Evolutionary conservation across 1,140 invertebrate species (phyloP).

Genomic region (Micrasema minimum): DNA sequence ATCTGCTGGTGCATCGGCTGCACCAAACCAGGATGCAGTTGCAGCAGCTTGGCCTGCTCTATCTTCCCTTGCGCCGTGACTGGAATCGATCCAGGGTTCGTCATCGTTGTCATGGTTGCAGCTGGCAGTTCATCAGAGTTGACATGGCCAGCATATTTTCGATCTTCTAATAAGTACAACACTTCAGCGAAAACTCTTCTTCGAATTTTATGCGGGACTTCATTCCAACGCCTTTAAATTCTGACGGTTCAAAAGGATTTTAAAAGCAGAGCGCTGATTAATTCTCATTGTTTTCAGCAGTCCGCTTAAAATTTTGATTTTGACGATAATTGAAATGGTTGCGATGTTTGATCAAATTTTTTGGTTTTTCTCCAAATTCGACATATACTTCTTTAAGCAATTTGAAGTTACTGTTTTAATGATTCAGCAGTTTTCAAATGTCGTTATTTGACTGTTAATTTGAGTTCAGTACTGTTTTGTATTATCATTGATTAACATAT

Average conservation of each 20-base stretch:
- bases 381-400: neutral
- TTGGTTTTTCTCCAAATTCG: conserved; percentile 18
- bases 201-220: no score
- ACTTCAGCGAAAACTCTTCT: neutral
- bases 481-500: conserved; percentile 1
- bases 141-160: conserved; percentile 72
- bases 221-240: no score
- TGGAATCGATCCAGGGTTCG: conserved; percentile 69
- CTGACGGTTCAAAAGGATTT: conserved; percentile 15
- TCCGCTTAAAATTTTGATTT: no score
- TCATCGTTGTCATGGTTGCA: conserved; percentile 70
- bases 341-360: no score
- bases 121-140: conserved; percentile 74
- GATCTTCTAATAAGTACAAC: neutral
- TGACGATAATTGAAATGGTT: no score
- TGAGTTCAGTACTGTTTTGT: neutral
- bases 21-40: conserved; percentile 62
- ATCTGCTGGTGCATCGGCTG: conserved; percentile 58
- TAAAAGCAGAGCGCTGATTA: neutral
- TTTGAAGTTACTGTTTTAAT: neutral
- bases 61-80: conserved; percentile 70
- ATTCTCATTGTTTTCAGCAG: neutral
- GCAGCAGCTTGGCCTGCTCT: conserved; percentile 64
- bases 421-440: neutral
- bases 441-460: neutral